A percentile compares a stretch with the other conserved stretches of the same genome.
phyloP scores from a whole-genome alignment of 2,888 invertebrate genomes.

The Melanostoma scalare region DNA sequence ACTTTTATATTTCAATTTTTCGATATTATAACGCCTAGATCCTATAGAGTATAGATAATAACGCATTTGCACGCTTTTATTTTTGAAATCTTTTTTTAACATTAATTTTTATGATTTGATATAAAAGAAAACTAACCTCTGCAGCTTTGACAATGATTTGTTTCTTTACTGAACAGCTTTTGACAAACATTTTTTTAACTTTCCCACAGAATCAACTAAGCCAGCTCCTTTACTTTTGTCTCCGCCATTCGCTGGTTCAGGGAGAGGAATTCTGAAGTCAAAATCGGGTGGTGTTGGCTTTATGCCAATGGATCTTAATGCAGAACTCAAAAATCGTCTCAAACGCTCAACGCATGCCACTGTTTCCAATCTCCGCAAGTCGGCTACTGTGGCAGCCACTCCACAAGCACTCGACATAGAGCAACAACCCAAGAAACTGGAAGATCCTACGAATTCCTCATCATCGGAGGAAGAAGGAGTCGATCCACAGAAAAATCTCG shows the following conservation, averaged over 20 bases:
- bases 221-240: constrained; percentile 67
- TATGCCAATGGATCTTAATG: constrained; percentile 81
- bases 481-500: constrained; percentile 78
- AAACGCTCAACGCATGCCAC: constrained; percentile 81
- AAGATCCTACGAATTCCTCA: constrained; percentile 63
- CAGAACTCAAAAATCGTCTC: constrained; percentile 81
- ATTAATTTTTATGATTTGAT: constrained; percentile 42
- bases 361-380: constrained; percentile 80
- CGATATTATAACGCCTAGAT: constrained; percentile 14
- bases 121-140: constrained; percentile 9
- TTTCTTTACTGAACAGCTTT: background rate
- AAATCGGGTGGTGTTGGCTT: constrained; percentile 79
- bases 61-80: constrained; percentile 63
- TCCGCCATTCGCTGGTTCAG: constrained; percentile 63
- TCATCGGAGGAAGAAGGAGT: constrained; percentile 74
- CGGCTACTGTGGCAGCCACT: constrained; percentile 78
- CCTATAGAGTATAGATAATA: constrained; percentile 10
- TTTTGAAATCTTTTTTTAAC: constrained; percentile 17
- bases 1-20: constrained; percentile 12
- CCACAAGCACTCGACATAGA: constrained; percentile 43
- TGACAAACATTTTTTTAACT: background rate
- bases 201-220: constrained; percentile 58
- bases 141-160: constrained; percentile 2
- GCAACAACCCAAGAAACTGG: constrained; percentile 35
- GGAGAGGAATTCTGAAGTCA: constrained; percentile 79